Base-by-base conservation (phyloP, 2,888 invertebrate species). In the Ganaspis brasiliensis region DNA sequence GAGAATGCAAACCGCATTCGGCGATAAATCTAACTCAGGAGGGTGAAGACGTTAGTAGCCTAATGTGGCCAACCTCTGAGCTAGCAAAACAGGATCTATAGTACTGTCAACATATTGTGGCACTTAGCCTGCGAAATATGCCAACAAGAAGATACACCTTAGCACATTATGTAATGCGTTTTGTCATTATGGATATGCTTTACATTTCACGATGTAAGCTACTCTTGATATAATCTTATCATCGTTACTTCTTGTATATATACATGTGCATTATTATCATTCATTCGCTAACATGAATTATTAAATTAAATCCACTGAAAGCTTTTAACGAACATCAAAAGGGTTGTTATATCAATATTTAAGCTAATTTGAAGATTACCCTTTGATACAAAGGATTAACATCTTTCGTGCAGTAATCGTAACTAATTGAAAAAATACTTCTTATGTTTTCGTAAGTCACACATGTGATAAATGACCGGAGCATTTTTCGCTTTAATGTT, bases 31-130 rank as follows among this genome's bases (percentile, higher is more conserved):
- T 59, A 16, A 26, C 14, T 59, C 57, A 59, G 26, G 31, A 59
- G 31, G 31, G 59, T 59, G 16, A 59, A 59, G 31, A 59, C 59
- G 59, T 59, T 59, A 31, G 31, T 31, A 31, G 59, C 59, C 59
- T 59, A 35, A 59, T 59, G 59, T 59, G 59, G 59, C 16, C 31
- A 59, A 59, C 59, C 59, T 59, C 59, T 31, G 59, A 59, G 59
- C 8, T 31, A 35, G 59, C 59, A 59, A 59, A 59, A 59, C 59
- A 16, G 31, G 59, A 35, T 59, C 8, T 59, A 59, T 26, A 35
- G 9, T 59, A 8, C 14, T 35, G 31, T 35, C 59, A 31, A 59
- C 59, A 21, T 57, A 57, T 31, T 59, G 57, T 9, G 26, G 57
- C 57, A 59, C 31, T 59, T 59, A 31, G n/a, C 8, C 31, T 14